Percentiles rank a stretch among this genome's conserved stretches.
These are phyloP conservation scores for Pocillopora verrucosa DNA, from an alignment of 64 coral and sea anemone species.

Conservation along the genomic window DNA sequence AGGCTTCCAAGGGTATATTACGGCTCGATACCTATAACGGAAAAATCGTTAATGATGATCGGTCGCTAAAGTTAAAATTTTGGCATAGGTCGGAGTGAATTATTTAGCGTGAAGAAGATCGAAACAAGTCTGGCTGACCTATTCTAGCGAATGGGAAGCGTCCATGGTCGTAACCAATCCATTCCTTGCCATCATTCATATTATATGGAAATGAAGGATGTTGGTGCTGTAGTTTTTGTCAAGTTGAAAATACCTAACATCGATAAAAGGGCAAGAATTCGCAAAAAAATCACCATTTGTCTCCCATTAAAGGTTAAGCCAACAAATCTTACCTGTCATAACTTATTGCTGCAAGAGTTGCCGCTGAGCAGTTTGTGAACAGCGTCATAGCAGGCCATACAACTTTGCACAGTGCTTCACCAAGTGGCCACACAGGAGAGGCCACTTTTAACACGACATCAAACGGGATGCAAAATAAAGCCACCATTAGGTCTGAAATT, in stretches of 20 bases:
- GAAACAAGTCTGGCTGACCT: no score
- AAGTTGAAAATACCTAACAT: no score
- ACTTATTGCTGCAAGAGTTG: conserved; percentile 62
- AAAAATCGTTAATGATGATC: neutral
- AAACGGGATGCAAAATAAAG: conserved; percentile 59
- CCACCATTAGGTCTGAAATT: conserved; percentile 61
- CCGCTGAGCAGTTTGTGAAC: conserved; percentile 62
- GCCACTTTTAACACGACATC: conserved; percentile 48
- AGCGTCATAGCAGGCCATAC: conserved; percentile 70
- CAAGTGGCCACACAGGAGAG: conserved; percentile 25
- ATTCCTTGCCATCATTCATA: no score
- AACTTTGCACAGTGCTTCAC: conserved; percentile 50
- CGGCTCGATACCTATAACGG: conserved; percentile 44
- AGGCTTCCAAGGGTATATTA: conserved; percentile 66
- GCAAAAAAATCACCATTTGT: no score
- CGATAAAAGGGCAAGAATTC: no score
- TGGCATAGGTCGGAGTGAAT: no score
- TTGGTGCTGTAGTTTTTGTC: no score
- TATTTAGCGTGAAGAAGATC: no score
- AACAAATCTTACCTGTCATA: conserved; percentile 42
- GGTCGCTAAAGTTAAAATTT: no score
- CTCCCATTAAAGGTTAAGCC: neutral
- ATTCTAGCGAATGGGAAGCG: no score
- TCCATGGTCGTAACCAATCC: no score
- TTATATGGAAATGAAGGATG: no score